These are phyloP conservation scores for Manis crassicaudata DNA, from an alignment of 2,797 vertebrate species.

Conservation along the genomic window DNA sequence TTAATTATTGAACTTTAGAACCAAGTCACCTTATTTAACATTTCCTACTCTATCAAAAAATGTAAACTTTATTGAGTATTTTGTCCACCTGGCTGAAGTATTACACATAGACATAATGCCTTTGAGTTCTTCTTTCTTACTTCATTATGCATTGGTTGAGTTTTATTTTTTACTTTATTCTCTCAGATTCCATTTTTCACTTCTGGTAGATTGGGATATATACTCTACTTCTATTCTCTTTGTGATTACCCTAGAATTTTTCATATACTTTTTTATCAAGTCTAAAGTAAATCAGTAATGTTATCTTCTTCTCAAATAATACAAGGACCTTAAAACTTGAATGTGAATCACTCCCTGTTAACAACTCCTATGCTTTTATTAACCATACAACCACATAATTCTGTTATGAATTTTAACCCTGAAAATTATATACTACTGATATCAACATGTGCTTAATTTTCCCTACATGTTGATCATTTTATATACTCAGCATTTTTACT, in stretches of 20 bases:
- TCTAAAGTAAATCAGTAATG: conserved; percentile 44
- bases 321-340: conserved; percentile 23
- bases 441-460: conserved; percentile 8
- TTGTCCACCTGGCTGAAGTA: not conserved
- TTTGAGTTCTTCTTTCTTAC: conserved; percentile 12
- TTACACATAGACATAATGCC: not conserved
- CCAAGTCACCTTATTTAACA: not conserved
- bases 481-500: not conserved
- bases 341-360: not conserved
- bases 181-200: not conserved
- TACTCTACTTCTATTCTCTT: not conserved
- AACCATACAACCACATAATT: conserved; percentile 13
- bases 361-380: conserved; percentile 3
- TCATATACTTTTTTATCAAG: not conserved
- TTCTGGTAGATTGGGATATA: not conserved
- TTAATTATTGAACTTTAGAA: conserved; percentile 38
- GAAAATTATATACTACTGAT: not conserved
- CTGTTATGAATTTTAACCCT: not conserved
- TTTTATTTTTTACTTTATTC: conserved; percentile 46
- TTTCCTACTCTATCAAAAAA: conserved; percentile 6
- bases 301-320: conserved; percentile 35
- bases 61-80: not conserved
- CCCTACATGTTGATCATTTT: not conserved
- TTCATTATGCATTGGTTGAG: not conserved
- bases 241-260: conserved; percentile 24